Evolutionary conservation across 2,113 vertebrate genomes (phyloP).

Genomic region (Bubo scandiacus): DNA sequence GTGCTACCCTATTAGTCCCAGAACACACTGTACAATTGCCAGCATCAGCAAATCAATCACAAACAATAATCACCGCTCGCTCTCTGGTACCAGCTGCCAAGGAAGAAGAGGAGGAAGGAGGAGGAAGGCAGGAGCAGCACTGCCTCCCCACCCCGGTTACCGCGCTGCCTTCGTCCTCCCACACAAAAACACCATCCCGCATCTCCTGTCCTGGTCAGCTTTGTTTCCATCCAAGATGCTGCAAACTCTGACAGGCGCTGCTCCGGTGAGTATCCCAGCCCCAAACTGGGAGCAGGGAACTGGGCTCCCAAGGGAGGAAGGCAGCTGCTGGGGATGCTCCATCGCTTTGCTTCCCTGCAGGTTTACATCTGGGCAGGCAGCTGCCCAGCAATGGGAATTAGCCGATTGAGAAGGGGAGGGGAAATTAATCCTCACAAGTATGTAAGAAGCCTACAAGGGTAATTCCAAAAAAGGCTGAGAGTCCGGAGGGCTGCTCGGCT

Average conservation of each 20-base stretch:
- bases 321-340: neutral
- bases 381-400: neutral
- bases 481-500: neutral
- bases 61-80: neutral
- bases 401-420: neutral
- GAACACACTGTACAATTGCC: slow-evolving; percentile 36
- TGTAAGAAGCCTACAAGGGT: neutral
- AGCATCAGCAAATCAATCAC: slow-evolving; percentile 50
- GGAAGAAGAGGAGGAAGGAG: neutral
- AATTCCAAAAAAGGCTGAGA: slow-evolving; percentile 13
- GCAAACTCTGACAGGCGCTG: neutral
- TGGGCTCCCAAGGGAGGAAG: fast-evolving
- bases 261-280: fast-evolving
- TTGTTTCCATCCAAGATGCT: neutral
- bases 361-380: neutral
- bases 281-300: neutral
- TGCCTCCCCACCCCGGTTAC: neutral
- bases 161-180: neutral
- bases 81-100: neutral
- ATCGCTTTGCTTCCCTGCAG: neutral
- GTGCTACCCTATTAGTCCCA: slow-evolving; percentile 24
- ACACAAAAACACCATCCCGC: fast-evolving
- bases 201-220: fast-evolving
- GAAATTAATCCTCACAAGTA: slow-evolving; percentile 13
- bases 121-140: neutral